Base-by-base conservation (phyloP, 1,140 invertebrate species). In the Triops longicaudatus region DNA sequence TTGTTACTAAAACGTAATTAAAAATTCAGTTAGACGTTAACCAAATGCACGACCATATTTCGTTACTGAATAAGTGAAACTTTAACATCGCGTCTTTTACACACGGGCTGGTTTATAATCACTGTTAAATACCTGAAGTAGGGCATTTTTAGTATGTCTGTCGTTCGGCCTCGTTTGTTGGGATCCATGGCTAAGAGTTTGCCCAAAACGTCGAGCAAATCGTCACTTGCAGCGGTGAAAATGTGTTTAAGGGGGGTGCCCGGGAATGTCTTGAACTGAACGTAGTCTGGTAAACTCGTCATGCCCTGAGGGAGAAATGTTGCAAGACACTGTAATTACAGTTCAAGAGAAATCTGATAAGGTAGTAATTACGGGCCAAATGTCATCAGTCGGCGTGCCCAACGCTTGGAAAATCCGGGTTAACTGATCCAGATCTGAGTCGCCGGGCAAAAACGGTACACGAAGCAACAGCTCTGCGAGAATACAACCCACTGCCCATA, bases 401-500 rank as follows among this genome's bases (percentile, higher is more conserved):
- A 93, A 81, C 43, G 90, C 93, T 86, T 93, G 91, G 85, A 98
- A 99, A 81, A 99, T 99, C 83, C 91, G 93, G 0, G 93, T 93
- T 1, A 99, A 84, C 82, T 99, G 98, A 86, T 99, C 97, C 63
- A 99, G 85, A 86, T 99, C 98, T 10, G 95, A 94, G 81, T 99
- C 97, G 37, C 98, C 98, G 37, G 96, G 95, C 73, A 99, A 88
- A 81, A 99, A 94, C 2, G 98, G 97, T 14, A 92, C 90, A 81
- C 97, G 86, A 12, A 98, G 86, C 74, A 99, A 84, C 17, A 99
- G 86, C 86, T 99, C 98, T 1, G 96, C 98, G 78, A 99, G 83
- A 83, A 99, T 99, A 84, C 98, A 99, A 7, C 98, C 98, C 12
- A 97, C 89, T 17, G 98, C 96, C 98, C 98, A 99, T 87, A 98